Base-by-base conservation (phyloP, 2,113 vertebrate species). In the Lophura nycthemera region DNA sequence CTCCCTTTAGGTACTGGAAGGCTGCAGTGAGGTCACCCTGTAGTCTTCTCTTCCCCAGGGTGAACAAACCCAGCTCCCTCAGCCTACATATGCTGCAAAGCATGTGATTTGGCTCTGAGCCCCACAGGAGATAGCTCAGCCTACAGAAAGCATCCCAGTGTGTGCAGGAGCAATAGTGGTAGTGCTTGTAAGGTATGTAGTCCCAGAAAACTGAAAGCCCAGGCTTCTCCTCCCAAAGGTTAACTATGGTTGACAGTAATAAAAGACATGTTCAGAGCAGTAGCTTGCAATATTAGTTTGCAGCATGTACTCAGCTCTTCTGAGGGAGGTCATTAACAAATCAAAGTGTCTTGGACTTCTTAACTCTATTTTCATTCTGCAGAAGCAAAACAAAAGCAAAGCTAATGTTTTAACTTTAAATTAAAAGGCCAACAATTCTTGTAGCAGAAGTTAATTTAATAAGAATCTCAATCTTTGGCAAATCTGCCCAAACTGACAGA, bases 401-500 rank as follows among this genome's bases (percentile, higher is more conserved):
- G 13, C 24, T 42, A 20, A 43, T 32, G 15, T 5, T 20, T 59
- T 54, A 21, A 42, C 70, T 78, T 78, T 47, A 34, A 54, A 52
- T 30, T 45, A 47, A 60, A 57, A 45, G 13, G 18, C 45, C 30
- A 38, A 6, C 1, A 6, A 57, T 9, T 9, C 83, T 67, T 63
- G 27, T 6, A 52, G 61, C 22, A 78, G 59, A 86, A 63, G 8
- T 48, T 85, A 25, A 45, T 64, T 45, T 72, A 69, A 73, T 8
- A 17, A 36, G 5, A 14, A 32, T n/a, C 32, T 61, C 61, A 56
- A 47, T 65, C 24, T 54, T 74, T 45, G 36, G 15, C 36, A 47
- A 67, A 40, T 48, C 9, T 89, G 9, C 36, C 0, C 0, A 29
- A n/a, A 48, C 40, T 2, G 1, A 42, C 18, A 56, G 42, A 84